Conservation (phyloP, 2,888 invertebrate genomes). For the Diarsia brunnea region DNA sequence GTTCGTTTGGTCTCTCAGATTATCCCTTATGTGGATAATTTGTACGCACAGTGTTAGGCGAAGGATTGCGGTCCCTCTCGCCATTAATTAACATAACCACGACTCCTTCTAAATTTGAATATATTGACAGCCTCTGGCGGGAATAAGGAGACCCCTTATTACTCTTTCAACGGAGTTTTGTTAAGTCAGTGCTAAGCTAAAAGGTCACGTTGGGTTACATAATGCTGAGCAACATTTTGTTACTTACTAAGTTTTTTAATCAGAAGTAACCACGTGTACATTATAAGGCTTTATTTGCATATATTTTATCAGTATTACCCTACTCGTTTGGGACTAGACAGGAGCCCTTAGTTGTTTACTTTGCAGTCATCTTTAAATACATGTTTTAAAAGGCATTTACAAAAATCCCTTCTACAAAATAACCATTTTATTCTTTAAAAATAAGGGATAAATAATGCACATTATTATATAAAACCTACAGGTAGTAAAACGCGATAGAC, state of each 20-base stretch:
- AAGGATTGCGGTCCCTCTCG: slow-evolving; percentile 49
- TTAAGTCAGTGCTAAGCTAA: slow-evolving; percentile 43
- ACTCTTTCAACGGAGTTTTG: slow-evolving; percentile 42
- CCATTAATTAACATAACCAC: slow-evolving; percentile 62
- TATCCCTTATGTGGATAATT: slow-evolving; percentile 59
- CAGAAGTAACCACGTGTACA: neutral
- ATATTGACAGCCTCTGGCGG: slow-evolving; percentile 40
- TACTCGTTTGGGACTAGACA: neutral
- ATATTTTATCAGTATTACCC: neutral
- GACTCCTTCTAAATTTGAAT: slow-evolving; percentile 54
- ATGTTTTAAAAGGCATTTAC: neutral
- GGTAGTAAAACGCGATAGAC: slow-evolving; percentile 22
- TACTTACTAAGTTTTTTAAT: slow-evolving; percentile 36
- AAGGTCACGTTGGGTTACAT: slow-evolving; percentile 27
- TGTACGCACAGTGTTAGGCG: slow-evolving; percentile 58
- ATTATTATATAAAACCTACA: slow-evolving; percentile 4
- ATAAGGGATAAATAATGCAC: neutral
- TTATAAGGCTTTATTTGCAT: neutral
- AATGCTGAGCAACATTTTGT: slow-evolving; percentile 34
- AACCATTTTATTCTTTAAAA: neutral
- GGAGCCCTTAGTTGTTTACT: neutral
- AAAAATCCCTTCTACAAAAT: neutral
- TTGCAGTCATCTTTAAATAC: neutral
- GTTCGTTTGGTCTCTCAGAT: slow-evolving; percentile 49
- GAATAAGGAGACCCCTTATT: slow-evolving; percentile 37